phyloP scores from a whole-genome alignment of 2,797 vertebrate genomes.

The Lepilemur ruficaudatus region DNA sequence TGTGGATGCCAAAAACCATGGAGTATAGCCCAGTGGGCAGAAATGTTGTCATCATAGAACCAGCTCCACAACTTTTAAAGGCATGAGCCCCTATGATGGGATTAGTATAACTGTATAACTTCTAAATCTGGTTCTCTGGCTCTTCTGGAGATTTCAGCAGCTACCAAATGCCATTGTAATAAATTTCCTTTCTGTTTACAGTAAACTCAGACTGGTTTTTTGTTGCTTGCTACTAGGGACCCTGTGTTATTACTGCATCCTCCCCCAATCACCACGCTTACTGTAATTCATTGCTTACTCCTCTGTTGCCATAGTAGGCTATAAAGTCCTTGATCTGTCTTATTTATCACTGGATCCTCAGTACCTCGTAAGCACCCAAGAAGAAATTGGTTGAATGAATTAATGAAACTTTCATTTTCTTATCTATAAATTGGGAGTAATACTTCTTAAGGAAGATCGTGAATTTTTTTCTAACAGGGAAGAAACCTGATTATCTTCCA shows the following conservation, averaged over 20 bases:
- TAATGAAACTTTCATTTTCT: conserved; percentile 24
- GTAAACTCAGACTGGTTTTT: neutral
- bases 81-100: neutral
- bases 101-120: neutral
- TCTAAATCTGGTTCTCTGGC: neutral
- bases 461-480: neutral
- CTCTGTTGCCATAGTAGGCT: neutral
- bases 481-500: neutral
- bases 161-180: neutral
- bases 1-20: neutral
- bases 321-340: neutral
- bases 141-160: neutral
- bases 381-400: neutral
- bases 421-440: neutral
- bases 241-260: neutral
- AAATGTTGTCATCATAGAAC: neutral
- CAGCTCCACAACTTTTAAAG: neutral
- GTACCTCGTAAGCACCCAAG: neutral
- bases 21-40: neutral
- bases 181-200: neutral
- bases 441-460: neutral
- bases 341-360: neutral
- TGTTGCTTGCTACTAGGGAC: neutral
- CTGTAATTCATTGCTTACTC: neutral
- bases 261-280: neutral